Conservation (phyloP, 2,797 vertebrate species). For the Vultur gryphus region DNA sequence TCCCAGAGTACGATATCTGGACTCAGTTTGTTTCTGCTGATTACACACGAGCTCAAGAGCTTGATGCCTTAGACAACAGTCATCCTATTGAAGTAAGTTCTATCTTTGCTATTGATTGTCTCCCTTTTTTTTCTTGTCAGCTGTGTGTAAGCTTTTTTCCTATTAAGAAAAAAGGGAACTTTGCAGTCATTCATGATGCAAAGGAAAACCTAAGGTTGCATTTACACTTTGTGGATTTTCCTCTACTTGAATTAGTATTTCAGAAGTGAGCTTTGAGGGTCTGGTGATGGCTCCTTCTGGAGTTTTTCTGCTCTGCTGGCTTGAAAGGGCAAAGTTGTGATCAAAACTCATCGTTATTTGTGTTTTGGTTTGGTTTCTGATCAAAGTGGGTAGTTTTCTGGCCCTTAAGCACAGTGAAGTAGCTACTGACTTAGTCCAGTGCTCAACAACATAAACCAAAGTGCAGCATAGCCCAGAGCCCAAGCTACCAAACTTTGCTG, state of each 20-base stretch:
- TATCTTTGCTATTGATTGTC: neutral
- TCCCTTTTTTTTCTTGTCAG: neutral
- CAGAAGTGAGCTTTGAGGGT: neutral
- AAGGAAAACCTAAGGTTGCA: neutral
- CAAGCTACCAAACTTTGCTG: neutral
- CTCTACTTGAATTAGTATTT: neutral
- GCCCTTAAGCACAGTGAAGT: neutral
- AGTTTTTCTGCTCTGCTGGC: neutral
- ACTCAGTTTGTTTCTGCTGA: slow-evolving; percentile 98
- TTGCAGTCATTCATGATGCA: fast-evolving
- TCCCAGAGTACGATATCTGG: slow-evolving; percentile 99
- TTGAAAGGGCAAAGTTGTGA: neutral
- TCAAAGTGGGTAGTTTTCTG: neutral
- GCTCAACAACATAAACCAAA: neutral
- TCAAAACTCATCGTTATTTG: neutral
- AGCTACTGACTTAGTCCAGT: neutral
- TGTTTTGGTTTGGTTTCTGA: neutral
- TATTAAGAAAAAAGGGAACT: neutral
- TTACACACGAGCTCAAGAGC: slow-evolving; percentile 94
- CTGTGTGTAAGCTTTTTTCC: neutral
- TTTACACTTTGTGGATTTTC: neutral
- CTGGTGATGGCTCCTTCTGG: neutral
- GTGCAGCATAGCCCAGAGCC: neutral
- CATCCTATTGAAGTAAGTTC: slow-evolving; percentile 92
- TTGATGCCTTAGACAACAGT: slow-evolving; percentile 97